Conservation (phyloP, 1,140 invertebrate species). For the Ladona fulva region DNA sequence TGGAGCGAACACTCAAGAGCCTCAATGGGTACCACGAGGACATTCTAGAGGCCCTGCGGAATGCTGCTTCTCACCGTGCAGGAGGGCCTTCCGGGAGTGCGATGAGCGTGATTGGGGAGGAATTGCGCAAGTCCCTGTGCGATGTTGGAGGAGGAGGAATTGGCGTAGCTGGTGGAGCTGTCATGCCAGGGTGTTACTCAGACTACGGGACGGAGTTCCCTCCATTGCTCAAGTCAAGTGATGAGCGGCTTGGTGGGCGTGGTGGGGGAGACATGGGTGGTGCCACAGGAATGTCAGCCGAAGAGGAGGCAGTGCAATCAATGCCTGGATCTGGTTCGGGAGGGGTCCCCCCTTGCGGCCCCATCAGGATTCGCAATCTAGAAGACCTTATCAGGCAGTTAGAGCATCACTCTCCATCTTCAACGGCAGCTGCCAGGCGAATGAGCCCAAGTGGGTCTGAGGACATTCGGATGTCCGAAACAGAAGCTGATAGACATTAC, state of each 20-base stretch:
- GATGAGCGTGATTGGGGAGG: slow-evolving; percentile 47
- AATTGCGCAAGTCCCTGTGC: slow-evolving; percentile 53
- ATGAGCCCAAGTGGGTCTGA: slow-evolving; percentile 85
- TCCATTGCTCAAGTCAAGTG: slow-evolving; percentile 22
- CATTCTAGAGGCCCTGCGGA: slow-evolving; percentile 76
- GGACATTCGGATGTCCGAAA: slow-evolving; percentile 84
- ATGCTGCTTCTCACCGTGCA: slow-evolving; percentile 61
- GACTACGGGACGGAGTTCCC: slow-evolving; percentile 21
- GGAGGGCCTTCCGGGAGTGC: slow-evolving; percentile 49
- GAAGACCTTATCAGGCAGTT: slow-evolving; percentile 80
- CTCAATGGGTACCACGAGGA: slow-evolving; percentile 89
- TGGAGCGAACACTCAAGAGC: slow-evolving; percentile 73
- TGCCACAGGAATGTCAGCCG: slow-evolving; percentile 23
- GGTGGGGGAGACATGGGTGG: slow-evolving; percentile 30
- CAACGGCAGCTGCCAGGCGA: slow-evolving; percentile 47
- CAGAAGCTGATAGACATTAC: slow-evolving; percentile 80
- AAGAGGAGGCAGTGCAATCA: slow-evolving; percentile 20
- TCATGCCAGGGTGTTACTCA: slow-evolving; percentile 19
- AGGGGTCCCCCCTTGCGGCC: slow-evolving; percentile 29
- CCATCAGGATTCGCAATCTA: slow-evolving; percentile 70
- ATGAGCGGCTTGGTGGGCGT: slow-evolving; percentile 46
- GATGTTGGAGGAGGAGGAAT: slow-evolving; percentile 41
- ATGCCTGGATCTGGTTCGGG: slow-evolving; percentile 26
- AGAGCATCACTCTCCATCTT: slow-evolving; percentile 62
- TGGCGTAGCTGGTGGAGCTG: slow-evolving; percentile 19